Conservation (phyloP, 2,797 vertebrate species). For the Pangasius larnaudii region DNA sequence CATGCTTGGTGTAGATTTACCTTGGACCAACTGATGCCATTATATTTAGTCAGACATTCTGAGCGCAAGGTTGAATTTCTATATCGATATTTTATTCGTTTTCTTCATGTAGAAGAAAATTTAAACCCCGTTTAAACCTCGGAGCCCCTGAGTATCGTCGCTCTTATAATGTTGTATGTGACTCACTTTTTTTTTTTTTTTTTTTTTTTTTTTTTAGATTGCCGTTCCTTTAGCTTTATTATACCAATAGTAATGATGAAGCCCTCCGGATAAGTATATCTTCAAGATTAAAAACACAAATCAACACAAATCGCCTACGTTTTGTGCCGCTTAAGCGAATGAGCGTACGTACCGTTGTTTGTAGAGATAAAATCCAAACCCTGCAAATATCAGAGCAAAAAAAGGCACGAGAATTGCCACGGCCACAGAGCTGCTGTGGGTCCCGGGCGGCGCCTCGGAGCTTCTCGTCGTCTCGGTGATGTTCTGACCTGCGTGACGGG, state of each 20-base stretch:
- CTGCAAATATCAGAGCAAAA: slow-evolving; percentile 97
- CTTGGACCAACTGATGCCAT: background rate
- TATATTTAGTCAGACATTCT: background rate
- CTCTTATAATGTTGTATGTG: background rate
- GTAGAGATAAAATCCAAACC: slow-evolving; percentile 98
- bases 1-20: background rate
- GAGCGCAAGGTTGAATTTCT: background rate
- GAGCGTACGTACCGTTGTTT: slow-evolving; percentile 86
- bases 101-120: background rate
- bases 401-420: slow-evolving; percentile 99
- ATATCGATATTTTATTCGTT: background rate
- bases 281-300: background rate
- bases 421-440: slow-evolving; percentile 96
- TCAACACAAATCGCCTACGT: background rate
- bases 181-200: background rate
- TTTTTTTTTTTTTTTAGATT: background rate
- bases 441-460: slow-evolving; percentile 83
- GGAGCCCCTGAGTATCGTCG: background rate
- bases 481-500: slow-evolving; percentile 81
- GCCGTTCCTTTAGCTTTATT: background rate
- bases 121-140: background rate
- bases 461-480: slow-evolving; percentile 82
- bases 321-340: no score
- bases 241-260: no score
- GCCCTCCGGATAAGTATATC: background rate